Base-by-base conservation (phyloP, 2,888 invertebrate genomes). In the Beris morrisii region DNA sequence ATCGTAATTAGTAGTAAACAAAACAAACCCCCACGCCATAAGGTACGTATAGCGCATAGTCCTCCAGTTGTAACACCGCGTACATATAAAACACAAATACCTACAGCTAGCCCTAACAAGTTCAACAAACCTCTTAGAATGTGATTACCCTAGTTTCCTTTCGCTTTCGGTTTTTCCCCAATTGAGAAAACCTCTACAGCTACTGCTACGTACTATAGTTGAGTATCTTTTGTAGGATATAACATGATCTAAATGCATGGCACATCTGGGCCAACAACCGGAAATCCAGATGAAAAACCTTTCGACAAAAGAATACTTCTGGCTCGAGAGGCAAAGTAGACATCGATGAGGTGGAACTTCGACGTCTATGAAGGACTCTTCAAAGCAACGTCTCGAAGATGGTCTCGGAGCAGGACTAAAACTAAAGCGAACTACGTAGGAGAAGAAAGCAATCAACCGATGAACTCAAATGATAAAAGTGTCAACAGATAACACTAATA, bases 91-190 rank as follows among this genome's bases (percentile, higher is more conserved):
- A 9, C 5, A 38, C 9, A 38, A 1, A 38, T 9, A 3, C 3
- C 9, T 38, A 38, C 9, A 38, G 38, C 1, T 38, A 38, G 38
- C 38, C 38, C 38, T 38, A 38, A 57, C 13, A 59, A 48, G 58
- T 59, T 59, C 58, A 59, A 59, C 58, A 59, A 59, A 59, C 58
- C 58, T 59, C 58, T 59, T 59, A 59, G 31, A 59, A 59, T 46
- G 58, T 59, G 58, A 59, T 59, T 59, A 59, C 58, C 58, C 58
- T 59, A 58, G 48, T 31, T 59, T 59, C 48, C 58, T 31, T 28
- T 38, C 9, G 9, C 38, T 38, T 38, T 38, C 38, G 9, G 38
- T 38, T 38, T 38, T 38, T 38, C 38, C 4, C 4, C 5, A 38
- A 38, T 38, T 38, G 9, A 7, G 9, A 38, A 9, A 38, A 38